Percentiles rank a stretch among this genome's conserved stretches.
Conservation (phyloP, 2,888 invertebrate species). For the Acrobeloides nanus region DNA sequence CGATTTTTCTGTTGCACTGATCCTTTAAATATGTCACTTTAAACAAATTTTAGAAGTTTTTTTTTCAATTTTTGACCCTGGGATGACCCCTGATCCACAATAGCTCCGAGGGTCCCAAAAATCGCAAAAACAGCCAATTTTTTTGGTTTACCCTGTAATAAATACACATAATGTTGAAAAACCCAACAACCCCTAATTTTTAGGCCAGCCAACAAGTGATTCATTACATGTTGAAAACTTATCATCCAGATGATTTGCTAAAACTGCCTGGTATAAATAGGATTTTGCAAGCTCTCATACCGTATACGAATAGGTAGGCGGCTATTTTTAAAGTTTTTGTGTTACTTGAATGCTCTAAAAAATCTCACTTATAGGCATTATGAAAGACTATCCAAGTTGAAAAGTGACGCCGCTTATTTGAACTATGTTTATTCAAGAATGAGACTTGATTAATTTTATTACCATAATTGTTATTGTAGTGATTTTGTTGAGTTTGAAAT, state of each 20-base stretch:
- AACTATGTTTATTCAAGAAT: conserved; percentile 21
- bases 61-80: too few species aligned
- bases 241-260: conserved; percentile 33
- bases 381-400: conserved; percentile 63
- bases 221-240: conserved; percentile 30
- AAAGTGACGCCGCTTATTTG: conserved; percentile 72
- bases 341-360: conserved; percentile 1
- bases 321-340: not conserved
- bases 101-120: too few species aligned
- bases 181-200: too few species aligned
- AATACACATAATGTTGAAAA: too few species aligned
- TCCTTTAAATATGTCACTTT: too few species aligned
- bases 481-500: too few species aligned
- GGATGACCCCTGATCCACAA: too few species aligned
- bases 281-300: conserved; percentile 40
- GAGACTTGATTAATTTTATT: conserved; percentile 14
- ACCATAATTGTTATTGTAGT: conserved; percentile 9
- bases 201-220: conserved; percentile 39
- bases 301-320: conserved; percentile 39
- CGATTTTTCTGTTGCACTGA: too few species aligned
- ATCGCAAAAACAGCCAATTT: too few species aligned
- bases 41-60: too few species aligned
- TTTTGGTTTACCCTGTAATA: too few species aligned
- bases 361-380: conserved; percentile 53
- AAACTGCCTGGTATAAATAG: conserved; percentile 30